Evolutionary conservation across 2,888 invertebrate genomes (phyloP).

Genomic region (Ornithoptera priamus): DNA sequence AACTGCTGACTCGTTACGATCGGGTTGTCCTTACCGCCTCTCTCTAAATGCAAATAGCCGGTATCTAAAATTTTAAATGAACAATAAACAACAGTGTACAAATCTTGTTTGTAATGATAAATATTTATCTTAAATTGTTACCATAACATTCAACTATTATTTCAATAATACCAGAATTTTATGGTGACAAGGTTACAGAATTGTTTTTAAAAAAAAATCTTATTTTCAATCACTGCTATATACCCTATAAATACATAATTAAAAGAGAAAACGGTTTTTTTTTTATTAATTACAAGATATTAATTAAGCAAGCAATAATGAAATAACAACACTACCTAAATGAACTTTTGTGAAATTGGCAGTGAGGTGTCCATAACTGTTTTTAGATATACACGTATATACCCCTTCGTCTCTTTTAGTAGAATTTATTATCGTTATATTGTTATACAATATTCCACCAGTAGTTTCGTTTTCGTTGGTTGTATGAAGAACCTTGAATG

Average conservation of each 20-base stretch:
- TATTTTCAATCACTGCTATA: too few species aligned
- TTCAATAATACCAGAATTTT: too few species aligned
- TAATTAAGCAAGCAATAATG: not conserved
- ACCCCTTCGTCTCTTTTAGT: constrained; percentile 47
- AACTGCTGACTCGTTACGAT: constrained; percentile 26
- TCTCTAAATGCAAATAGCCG: constrained; percentile 40
- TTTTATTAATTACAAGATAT: not conserved
- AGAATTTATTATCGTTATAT: constrained; percentile 54
- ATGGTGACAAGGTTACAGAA: too few species aligned
- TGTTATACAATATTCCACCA: constrained; percentile 46
- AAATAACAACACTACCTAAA: constrained; percentile 42
- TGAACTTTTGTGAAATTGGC: constrained; percentile 38
- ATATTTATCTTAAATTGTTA: too few species aligned
- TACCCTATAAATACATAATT: not conserved
- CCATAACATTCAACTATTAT: too few species aligned
- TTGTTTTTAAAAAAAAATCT: too few species aligned
- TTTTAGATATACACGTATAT: constrained; percentile 52
- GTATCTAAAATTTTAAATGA: constrained; percentile 38
- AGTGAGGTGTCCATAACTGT: constrained; percentile 37
- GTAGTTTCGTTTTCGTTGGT: constrained; percentile 44
- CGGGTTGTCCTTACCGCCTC: constrained; percentile 17
- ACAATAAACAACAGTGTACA: not conserved
- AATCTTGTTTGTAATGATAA: too few species aligned
- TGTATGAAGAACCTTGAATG: constrained; percentile 36
- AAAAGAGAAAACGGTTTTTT: not conserved